These are phyloP conservation scores for Zonotrichia leucophrys DNA, from an alignment of 2,113 vertebrate genomes.

Conservation along the genomic window DNA sequence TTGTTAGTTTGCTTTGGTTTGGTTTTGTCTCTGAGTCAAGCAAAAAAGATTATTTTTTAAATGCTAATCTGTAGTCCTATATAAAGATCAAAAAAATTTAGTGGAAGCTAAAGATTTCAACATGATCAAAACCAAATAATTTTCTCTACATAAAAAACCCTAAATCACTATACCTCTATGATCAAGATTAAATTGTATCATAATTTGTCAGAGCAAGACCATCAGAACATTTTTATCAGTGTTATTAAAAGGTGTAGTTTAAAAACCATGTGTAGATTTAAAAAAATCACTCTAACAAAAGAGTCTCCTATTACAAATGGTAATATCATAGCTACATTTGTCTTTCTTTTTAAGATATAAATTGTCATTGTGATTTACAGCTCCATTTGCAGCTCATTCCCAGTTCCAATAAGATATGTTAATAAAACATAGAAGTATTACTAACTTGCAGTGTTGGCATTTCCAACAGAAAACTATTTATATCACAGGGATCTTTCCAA, in stretches of 20 bases:
- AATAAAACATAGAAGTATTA: not conserved
- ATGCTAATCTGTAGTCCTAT: not conserved
- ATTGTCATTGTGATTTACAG: not conserved
- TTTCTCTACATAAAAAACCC: not conserved
- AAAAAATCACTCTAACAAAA: not conserved
- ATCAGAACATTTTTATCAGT: not conserved
- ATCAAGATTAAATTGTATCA: not conserved
- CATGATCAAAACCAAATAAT: not conserved
- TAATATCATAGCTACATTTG: not conserved
- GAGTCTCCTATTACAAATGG: not conserved
- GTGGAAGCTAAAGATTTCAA: not conserved
- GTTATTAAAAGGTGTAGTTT: not conserved
- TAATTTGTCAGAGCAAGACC: not conserved
- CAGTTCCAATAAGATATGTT: not conserved
- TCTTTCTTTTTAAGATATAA: not conserved
- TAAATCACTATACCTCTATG: not conserved
- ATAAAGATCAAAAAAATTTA: not conserved
- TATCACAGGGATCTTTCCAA: not conserved
- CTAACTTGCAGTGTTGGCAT: not conserved
- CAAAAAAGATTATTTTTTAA: not conserved
- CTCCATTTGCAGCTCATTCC: not conserved
- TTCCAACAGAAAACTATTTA: not conserved
- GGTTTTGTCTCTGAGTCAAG: not conserved
- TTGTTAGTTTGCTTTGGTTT: not conserved
- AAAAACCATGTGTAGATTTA: not conserved